Evolutionary conservation across 2,888 invertebrate species (phyloP), one percentile per base, ranked within the genome.

Genomic region (Rutpela maculata): DNA sequence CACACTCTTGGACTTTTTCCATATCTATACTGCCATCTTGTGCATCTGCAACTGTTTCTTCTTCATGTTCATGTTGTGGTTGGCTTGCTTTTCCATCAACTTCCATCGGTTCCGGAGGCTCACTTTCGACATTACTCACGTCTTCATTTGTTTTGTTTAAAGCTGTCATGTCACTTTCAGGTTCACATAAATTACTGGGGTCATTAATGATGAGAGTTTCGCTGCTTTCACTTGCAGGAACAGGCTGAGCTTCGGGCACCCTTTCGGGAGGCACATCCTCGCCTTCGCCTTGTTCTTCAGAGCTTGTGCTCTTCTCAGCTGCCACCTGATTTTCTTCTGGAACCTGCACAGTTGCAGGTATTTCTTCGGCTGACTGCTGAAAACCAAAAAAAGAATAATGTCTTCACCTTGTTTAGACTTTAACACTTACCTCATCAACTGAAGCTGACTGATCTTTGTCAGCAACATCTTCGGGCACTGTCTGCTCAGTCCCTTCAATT

Each of bases 101-200:
- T 74, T 85, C 85, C 83, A 84, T 85, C 0, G 78, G 70, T 76
- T 83, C 84, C 15, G 57, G 77, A 56, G 69, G 56, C 50, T 71
- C 67, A 19, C 55, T 66, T 57, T 19, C 56, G 56, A 17, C 43
- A 56, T 56, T 56, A 19, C 55, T 50, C 11, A n/a, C 26, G 11
- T 43, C 43, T 69, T 72, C 63, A 17, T 3, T 50, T 0, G 5
- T 38, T 43, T 31, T 22, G 56, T 12, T 15, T 55, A 68, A 65
- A 4, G 60, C n/a, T n/a, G n/a, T 57, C 22, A 11, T 9, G 12
- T 60, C 73, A n/a, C 62, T 67, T 4, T n/a, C 65, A 15, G n/a
- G 43, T 12, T 17, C 12, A 31, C 17, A 15, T 0, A 75, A 6
- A 55, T 1, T 26, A n/a, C 19, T 26, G 1, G 76, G 73, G 35